These are phyloP conservation scores for Ophion obscuratus DNA, from an alignment of 2,888 invertebrate genomes.

Conservation along the genomic window DNA sequence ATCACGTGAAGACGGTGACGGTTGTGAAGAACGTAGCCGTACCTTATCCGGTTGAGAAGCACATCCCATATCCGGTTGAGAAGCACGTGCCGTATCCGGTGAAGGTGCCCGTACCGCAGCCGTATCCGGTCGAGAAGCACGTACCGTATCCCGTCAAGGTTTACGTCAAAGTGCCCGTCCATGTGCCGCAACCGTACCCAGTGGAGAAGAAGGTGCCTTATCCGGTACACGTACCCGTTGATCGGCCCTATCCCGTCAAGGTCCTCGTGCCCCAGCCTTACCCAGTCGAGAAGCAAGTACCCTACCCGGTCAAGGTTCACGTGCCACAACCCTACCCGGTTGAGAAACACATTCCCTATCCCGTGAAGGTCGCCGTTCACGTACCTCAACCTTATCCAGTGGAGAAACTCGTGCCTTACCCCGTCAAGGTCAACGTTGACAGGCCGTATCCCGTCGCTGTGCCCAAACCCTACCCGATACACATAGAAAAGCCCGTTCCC, in stretches of 20 bases:
- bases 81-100: conserved; percentile 88
- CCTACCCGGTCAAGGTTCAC: conserved; percentile 90
- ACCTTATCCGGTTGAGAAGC: conserved; percentile 80
- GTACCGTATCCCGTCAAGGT: conserved; percentile 92
- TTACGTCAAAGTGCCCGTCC: conserved; percentile 91
- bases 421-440: conserved; percentile 86
- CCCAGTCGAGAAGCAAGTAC: conserved; percentile 91
- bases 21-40: conserved; percentile 87
- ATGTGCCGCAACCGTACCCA: conserved; percentile 91
- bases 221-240: conserved; percentile 89
- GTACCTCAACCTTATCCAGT: conserved; percentile 92
- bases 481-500: conserved; percentile 84
- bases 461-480: conserved; percentile 89
- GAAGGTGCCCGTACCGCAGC: conserved; percentile 87
- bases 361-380: conserved; percentile 91
- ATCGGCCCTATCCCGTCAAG: conserved; percentile 92
- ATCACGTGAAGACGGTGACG: conserved; percentile 88
- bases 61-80: conserved; percentile 88
- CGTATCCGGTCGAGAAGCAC: conserved; percentile 89
- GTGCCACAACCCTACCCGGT: conserved; percentile 90
- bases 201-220: conserved; percentile 92
- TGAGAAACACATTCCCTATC: conserved; percentile 91
- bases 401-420: conserved; percentile 89
- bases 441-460: conserved; percentile 89
- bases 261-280: conserved; percentile 92